A percentile compares a stretch with the other conserved stretches of the same genome.
phyloP scores from a whole-genome alignment of 2,797 vertebrate species.

The Knipowitschia caucasica region DNA sequence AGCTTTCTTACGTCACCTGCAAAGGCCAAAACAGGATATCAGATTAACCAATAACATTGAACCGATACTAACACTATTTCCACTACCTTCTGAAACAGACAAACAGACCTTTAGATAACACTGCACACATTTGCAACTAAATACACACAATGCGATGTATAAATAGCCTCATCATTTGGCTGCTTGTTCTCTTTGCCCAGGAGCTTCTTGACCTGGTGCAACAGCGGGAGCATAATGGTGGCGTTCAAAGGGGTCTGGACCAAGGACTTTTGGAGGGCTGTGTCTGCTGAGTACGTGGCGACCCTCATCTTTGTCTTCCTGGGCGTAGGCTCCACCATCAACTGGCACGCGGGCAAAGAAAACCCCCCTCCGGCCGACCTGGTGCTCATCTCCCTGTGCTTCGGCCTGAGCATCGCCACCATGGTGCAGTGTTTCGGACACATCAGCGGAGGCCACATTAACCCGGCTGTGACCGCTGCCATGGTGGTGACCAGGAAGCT shows the following conservation, averaged over 20 bases:
- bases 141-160: constrained; percentile 44
- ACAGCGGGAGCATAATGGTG: constrained; percentile 81
- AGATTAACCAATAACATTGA: no score
- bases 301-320: constrained; percentile 91
- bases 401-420: constrained; percentile 93
- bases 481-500: constrained; percentile 91
- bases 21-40: no score
- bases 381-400: constrained; percentile 92
- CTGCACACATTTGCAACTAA: constrained; percentile 51
- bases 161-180: constrained; percentile 65
- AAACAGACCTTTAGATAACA: constrained; percentile 48
- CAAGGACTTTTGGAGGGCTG: constrained; percentile 92
- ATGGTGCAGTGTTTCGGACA: constrained; percentile 95
- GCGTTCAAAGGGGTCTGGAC: constrained; percentile 96
- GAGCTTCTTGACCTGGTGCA: constrained; percentile 82
- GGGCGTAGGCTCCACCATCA: constrained; percentile 89
- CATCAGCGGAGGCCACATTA: constrained; percentile 94
- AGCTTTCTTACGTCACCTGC: no score
- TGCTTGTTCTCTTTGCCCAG: constrained; percentile 72
- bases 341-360: constrained; percentile 80
- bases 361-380: constrained; percentile 83
- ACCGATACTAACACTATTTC: no score
- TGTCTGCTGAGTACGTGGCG: constrained; percentile 89
- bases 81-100: constrained; percentile 56
- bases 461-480: constrained; percentile 89